These are phyloP conservation scores for Drosophila paramelanica DNA, from an alignment of 2,888 invertebrate species.

Conservation along the genomic window DNA sequence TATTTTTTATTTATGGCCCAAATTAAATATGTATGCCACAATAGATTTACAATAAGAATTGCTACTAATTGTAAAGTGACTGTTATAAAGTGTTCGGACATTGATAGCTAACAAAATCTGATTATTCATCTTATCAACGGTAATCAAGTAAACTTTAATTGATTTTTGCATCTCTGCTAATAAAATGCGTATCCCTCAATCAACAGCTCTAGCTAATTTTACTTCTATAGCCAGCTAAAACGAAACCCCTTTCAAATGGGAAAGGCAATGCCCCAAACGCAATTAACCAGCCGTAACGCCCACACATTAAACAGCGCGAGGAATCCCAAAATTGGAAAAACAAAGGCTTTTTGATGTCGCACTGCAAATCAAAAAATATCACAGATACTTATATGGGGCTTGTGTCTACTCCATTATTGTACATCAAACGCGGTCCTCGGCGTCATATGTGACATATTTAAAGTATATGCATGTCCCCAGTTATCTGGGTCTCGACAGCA, in stretches of 20 bases:
- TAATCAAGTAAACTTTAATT: slow-evolving; percentile 51
- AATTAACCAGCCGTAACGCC: slow-evolving; percentile 77
- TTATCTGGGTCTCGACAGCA: slow-evolving; percentile 37
- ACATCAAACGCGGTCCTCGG: slow-evolving; percentile 56
- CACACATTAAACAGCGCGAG: slow-evolving; percentile 63
- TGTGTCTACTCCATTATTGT: background rate
- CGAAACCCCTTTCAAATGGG: slow-evolving; percentile 41
- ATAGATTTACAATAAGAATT: no score
- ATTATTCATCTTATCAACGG: slow-evolving; percentile 2
- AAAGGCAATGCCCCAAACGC: slow-evolving; percentile 60
- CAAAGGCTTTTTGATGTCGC: slow-evolving; percentile 73
- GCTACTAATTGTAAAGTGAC: no score
- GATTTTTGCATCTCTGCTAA: slow-evolving; percentile 47
- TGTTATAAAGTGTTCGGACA: background rate
- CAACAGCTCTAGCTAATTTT: slow-evolving; percentile 56
- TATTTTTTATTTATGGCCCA: no score
- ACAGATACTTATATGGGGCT: slow-evolving; percentile 11
- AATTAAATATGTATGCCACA: no score
- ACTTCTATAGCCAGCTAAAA: slow-evolving; percentile 5
- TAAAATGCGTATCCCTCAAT: slow-evolving; percentile 48
- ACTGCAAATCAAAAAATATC: slow-evolving; percentile 42
- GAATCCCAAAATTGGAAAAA: slow-evolving; percentile 39
- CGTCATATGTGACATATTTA: slow-evolving; percentile 74
- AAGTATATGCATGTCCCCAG: slow-evolving; percentile 52
- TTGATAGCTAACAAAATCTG: slow-evolving; percentile 10